These are phyloP conservation scores for Phymanthus crucifer DNA, from an alignment of 92 coral and sea anemone species.

Conservation along the genomic window DNA sequence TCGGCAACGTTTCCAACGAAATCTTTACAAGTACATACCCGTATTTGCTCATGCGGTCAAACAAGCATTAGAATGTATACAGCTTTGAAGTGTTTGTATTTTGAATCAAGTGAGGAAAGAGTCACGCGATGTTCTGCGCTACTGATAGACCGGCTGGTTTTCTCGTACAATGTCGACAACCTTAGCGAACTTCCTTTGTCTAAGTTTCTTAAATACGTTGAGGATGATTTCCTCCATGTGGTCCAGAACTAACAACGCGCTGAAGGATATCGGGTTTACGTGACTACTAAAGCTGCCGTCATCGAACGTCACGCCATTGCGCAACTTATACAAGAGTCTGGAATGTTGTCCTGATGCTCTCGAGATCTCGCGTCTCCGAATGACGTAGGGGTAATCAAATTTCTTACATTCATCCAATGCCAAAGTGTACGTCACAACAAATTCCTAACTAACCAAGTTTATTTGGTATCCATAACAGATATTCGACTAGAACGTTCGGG, in stretches of 20 bases:
- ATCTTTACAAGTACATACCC: background rate
- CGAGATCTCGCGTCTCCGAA: constrained; percentile 19
- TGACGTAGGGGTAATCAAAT: constrained; percentile 25
- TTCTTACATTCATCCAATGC: constrained; percentile 16
- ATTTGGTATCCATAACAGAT: constrained; percentile 38
- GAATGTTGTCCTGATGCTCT: constrained; percentile 16
- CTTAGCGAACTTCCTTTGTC: background rate
- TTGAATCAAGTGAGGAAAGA: background rate
- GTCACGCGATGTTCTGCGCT: background rate
- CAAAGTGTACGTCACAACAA: constrained; percentile 23
- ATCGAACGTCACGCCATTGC: constrained; percentile 29
- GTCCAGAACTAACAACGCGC: constrained; percentile 4
- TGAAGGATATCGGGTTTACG: background rate
- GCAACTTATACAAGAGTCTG: constrained; percentile 13
- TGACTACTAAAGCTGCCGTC: constrained; percentile 1
- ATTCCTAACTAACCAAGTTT: constrained; percentile 16
- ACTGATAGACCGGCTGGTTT: background rate
- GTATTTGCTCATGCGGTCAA: background rate
- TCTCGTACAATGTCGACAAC: background rate
- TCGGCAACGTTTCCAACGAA: background rate
- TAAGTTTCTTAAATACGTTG: constrained; percentile 6
- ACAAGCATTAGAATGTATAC: background rate
- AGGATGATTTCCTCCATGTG: background rate
- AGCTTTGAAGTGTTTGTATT: background rate
- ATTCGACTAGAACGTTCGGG: constrained; percentile 26